Base-by-base conservation (phyloP, 2,797 vertebrate species). In the Microhierax caerulescens region DNA sequence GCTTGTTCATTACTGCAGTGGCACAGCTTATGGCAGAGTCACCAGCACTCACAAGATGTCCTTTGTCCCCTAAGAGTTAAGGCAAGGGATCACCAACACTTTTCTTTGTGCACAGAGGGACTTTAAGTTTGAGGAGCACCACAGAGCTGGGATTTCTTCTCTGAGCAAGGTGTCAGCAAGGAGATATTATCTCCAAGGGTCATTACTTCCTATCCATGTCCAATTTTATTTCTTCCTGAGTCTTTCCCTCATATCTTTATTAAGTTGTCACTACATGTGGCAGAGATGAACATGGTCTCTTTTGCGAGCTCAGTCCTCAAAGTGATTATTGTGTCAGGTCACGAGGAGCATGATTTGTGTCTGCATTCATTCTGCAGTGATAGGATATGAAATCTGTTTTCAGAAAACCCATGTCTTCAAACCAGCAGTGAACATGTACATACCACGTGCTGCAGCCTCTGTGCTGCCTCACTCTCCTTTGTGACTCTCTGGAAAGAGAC, bases 121-220 rank as follows among this genome's bases (percentile, higher is more conserved):
- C 30, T 91, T 51, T 85, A 73, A 85, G 53, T 85, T 92, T 94
- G 39, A 48, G 60, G 37, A 82, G 13, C 23, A 15, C 24, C 22
- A 34, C 18, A 61, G 53, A 92, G 30, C 7, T 57, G 36, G 53
- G 57, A 61, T 67, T 77, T 82, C 78, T 96, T 90, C 72, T 41
- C 76, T 67, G 43, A 87, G n/a, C 19, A 39, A 94, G 59, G 76
- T 95, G 53, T 85, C n/a, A 75, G 93, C 88, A 86, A 90, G 72
- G 96, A 60, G 79, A 82, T 89, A 63, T 45, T 95, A 91, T 91
- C 78, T 74, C 37, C 43, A 45, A 85, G 85, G 92, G 92, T 69
- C 60, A 61, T 48, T 82, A 68, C 32, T 89, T 95, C 45, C 36
- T 80, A 75, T 34, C 54, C 14, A 15, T 88, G 73, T 84, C 80